These are phyloP conservation scores for Diaprepes abbreviatus DNA, from an alignment of 2,888 invertebrate species.

Conservation along the genomic window DNA sequence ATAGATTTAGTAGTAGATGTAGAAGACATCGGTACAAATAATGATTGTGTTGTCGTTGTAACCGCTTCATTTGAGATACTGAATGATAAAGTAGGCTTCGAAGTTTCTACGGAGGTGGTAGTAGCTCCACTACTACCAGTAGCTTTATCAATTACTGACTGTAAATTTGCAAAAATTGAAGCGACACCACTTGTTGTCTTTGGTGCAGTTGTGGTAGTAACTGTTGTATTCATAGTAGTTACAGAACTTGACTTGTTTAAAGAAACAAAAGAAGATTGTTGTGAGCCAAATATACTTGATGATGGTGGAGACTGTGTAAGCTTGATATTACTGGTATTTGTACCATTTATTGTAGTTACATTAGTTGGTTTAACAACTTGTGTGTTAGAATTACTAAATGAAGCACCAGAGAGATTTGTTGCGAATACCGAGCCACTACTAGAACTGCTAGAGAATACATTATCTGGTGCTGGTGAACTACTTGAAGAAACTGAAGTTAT, in stretches of 20 bases:
- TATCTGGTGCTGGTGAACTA: not conserved
- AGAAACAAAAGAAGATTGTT: conserved; percentile 31
- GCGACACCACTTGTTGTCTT: conserved; percentile 23
- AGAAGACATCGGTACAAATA: conserved; percentile 15
- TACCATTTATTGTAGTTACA: not conserved
- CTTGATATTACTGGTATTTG: not conserved
- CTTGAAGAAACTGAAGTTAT: not conserved
- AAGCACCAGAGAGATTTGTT: not conserved
- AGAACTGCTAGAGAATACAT: conserved; percentile 4
- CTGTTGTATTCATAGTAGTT: conserved; percentile 12
- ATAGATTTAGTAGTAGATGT: conserved; percentile 19
- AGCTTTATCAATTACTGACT: conserved; percentile 34
- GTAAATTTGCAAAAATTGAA: conserved; percentile 30
- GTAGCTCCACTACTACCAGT: conserved; percentile 33
- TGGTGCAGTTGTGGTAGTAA: not conserved
- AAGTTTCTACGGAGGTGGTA: conserved; percentile 12
- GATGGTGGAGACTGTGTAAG: not conserved
- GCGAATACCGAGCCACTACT: not conserved
- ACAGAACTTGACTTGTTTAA: conserved; percentile 3
- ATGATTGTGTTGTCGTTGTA: conserved; percentile 30
- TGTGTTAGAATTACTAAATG: not conserved
- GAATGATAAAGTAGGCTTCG: conserved; percentile 17
- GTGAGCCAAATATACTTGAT: conserved; percentile 28
- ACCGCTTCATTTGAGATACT: conserved; percentile 8
- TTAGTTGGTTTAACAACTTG: not conserved